A percentile compares a stretch with the other conserved stretches of the same genome.
These are phyloP conservation scores for Pachyseris speciosa DNA, from an alignment of 64 coral and sea anemone genomes.

Conservation along the genomic window DNA sequence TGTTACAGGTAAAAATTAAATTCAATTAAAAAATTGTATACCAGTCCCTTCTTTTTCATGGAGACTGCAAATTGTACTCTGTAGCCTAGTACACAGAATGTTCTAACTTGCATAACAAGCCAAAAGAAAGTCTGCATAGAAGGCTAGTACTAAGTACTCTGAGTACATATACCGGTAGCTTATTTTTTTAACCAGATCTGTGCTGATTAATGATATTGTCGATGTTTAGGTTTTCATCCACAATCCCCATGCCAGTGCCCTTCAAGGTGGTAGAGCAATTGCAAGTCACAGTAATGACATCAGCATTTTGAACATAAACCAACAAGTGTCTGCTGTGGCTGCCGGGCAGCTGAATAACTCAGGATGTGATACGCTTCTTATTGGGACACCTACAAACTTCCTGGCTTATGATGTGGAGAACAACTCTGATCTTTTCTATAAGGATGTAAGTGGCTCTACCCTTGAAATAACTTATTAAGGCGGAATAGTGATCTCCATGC, in stretches of 20 bases:
- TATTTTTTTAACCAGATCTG: background rate
- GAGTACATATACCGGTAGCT: background rate
- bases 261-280: conserved; percentile 83
- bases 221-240: conserved; percentile 94
- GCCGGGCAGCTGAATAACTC: conserved; percentile 69
- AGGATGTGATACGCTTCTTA: conserved; percentile 77
- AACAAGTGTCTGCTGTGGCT: conserved; percentile 92
- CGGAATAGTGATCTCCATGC: no score
- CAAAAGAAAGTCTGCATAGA: no score
- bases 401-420: conserved; percentile 98
- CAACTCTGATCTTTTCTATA: conserved; percentile 99
- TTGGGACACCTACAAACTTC: conserved; percentile 95
- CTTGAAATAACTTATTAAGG: no score
- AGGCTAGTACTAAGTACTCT: no score
- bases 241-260: conserved; percentile 73
- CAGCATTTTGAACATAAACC: conserved; percentile 97
- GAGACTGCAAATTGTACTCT: no score
- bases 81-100: no score
- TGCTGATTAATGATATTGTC: background rate
- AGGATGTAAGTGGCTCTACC: conserved; percentile 98
- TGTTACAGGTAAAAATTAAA: no score
- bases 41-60: no score
- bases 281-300: conserved; percentile 80
- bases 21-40: no score
- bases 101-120: no score